Evolutionary conservation across 2,797 vertebrate species (phyloP).

Genomic region (Myripristis murdjan): DNA sequence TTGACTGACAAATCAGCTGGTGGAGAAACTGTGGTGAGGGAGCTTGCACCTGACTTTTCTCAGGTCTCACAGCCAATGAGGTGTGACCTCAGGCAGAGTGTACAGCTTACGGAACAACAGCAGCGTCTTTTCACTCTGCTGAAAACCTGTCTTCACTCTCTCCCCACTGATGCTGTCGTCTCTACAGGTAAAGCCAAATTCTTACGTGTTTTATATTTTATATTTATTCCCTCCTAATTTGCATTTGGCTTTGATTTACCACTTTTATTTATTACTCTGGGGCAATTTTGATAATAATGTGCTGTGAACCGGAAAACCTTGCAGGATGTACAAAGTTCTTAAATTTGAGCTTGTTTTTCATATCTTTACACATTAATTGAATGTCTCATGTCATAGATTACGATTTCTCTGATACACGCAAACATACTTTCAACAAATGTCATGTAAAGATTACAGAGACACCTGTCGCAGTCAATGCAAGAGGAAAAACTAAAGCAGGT

Average conservation of each 20-base stretch:
- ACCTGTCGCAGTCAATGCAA: not conserved
- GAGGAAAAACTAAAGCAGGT: not conserved
- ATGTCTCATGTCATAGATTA: not conserved
- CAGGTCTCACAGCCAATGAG: constrained; percentile 33
- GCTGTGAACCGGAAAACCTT: not conserved
- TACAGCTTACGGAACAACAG: not conserved
- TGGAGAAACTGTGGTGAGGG: constrained; percentile 49
- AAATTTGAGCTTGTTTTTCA: not conserved
- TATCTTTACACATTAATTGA: not conserved
- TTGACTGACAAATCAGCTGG: not conserved
- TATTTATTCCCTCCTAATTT: no score
- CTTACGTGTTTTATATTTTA: not conserved
- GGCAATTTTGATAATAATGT: not conserved
- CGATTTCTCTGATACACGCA: not conserved
- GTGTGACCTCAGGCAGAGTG: not conserved
- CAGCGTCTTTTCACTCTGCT: not conserved
- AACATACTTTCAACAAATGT: not conserved
- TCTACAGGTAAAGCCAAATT: constrained; percentile 47
- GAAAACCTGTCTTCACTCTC: not conserved
- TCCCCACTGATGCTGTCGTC: constrained; percentile 3
- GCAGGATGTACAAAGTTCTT: not conserved
- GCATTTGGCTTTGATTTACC: not conserved
- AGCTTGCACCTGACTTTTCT: not conserved
- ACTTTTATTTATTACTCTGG: not conserved
- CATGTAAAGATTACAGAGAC: not conserved